Conservation (phyloP, 2,113 vertebrate genomes). For the Nothobranchius kuhntae region DNA sequence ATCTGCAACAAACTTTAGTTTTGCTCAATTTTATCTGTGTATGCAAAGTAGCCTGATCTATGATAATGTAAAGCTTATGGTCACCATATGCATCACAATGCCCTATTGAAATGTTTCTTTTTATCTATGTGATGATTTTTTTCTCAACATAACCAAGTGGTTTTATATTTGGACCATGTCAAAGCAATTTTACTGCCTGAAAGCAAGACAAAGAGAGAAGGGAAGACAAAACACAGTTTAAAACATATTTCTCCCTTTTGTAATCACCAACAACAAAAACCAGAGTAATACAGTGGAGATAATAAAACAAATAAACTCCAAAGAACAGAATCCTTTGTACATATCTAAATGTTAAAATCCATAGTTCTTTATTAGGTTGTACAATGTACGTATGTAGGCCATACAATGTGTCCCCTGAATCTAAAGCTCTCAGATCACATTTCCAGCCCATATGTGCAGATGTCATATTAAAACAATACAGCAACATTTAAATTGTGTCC, state of each 20-base stretch:
- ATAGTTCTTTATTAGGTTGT: constrained; percentile 3
- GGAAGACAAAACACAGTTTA: background rate
- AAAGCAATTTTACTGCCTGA: background rate
- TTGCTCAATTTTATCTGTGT: background rate
- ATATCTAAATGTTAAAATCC: background rate
- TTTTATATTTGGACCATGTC: too few species aligned
- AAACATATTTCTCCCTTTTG: background rate
- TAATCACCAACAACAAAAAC: background rate
- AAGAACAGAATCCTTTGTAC: background rate
- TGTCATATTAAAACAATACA: constrained; percentile 44
- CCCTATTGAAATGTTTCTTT: too few species aligned
- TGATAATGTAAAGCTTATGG: background rate
- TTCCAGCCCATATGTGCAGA: constrained; percentile 29
- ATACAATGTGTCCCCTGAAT: constrained; percentile 20
- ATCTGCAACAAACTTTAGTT: too few species aligned
- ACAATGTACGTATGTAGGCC: constrained; percentile 13
- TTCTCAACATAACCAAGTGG: too few species aligned
- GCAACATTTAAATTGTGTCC: constrained; percentile 29
- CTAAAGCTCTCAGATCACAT: constrained; percentile 32
- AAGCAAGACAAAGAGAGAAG: background rate
- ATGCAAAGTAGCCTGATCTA: background rate
- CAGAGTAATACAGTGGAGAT: background rate
- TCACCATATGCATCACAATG: too few species aligned
- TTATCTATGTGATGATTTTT: too few species aligned
- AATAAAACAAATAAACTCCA: background rate